Evolutionary conservation across 2,113 vertebrate genomes (phyloP).

Genomic region (Daubentonia madagascariensis): DNA sequence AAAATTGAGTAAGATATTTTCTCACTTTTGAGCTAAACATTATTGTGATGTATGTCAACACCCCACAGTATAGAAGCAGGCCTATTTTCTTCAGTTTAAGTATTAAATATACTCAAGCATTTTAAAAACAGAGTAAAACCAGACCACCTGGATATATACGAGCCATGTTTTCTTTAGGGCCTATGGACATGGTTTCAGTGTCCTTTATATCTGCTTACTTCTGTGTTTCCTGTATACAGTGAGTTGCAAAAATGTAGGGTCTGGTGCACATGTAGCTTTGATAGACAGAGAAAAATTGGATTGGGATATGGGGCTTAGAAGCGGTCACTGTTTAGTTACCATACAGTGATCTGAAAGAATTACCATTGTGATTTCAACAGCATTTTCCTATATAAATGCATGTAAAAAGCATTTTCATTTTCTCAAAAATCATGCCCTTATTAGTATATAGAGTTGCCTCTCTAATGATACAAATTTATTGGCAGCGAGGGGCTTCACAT

Average conservation of each 20-base stretch:
- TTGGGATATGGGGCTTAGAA: not conserved
- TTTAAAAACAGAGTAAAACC: not conserved
- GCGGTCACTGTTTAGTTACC: not conserved
- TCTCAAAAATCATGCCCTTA: not conserved
- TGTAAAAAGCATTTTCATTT: not conserved
- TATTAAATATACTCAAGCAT: not conserved
- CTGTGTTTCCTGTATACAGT: not conserved
- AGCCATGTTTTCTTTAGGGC: not conserved
- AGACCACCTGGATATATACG: not conserved
- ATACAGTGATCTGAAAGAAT: not conserved
- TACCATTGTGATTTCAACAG: not conserved
- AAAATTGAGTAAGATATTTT: not conserved
- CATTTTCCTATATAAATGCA: not conserved
- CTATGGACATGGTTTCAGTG: not conserved
- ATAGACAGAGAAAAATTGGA: not conserved
- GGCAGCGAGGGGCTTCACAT: not conserved
- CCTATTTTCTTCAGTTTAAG: not conserved
- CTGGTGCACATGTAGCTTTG: not conserved
- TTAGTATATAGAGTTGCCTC: not conserved
- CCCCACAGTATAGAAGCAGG: not conserved
- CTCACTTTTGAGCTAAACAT: not conserved
- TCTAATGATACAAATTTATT: not conserved
- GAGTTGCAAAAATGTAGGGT: not conserved
- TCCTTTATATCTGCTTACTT: not conserved
- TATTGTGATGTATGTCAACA: not conserved